Percentiles rank a stretch among this genome's conserved stretches.
Evolutionary conservation across 2,113 vertebrate genomes (phyloP).

Genomic region (Cynocephalus volans): DNA sequence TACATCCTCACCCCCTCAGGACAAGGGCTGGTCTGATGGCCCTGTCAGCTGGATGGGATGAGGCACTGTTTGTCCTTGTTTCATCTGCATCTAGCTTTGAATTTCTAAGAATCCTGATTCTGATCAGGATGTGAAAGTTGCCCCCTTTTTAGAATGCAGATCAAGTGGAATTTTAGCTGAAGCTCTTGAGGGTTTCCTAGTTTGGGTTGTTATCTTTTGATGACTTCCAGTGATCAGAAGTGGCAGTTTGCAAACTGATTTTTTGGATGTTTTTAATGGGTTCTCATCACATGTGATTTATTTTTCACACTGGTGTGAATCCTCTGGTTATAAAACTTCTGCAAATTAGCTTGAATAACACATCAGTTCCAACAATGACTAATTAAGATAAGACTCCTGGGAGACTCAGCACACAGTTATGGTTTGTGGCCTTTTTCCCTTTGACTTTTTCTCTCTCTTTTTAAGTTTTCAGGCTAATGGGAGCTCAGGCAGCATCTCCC

Average conservation of each 20-base stretch:
- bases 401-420: background rate
- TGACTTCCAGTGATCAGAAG: background rate
- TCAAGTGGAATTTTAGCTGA: background rate
- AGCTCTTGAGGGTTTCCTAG: background rate
- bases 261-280: background rate
- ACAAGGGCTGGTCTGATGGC: too few relatives aligned
- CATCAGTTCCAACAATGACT: background rate
- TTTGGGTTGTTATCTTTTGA: background rate
- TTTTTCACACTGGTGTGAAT: background rate
- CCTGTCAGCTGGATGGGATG: too few relatives aligned
- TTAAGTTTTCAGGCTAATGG: background rate
- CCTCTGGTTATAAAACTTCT: background rate
- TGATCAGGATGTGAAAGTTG: background rate
- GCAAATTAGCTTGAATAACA: background rate
- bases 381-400: background rate
- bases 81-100: background rate
- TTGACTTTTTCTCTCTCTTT: background rate
- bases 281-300: background rate
- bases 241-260: background rate
- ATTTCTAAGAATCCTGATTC: background rate
- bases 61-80: background rate
- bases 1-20: fast-evolving
- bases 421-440: background rate
- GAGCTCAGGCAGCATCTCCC: background rate
- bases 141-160: background rate